Conservation (phyloP, 2,888 invertebrate genomes). For the Oithona nana region DNA sequence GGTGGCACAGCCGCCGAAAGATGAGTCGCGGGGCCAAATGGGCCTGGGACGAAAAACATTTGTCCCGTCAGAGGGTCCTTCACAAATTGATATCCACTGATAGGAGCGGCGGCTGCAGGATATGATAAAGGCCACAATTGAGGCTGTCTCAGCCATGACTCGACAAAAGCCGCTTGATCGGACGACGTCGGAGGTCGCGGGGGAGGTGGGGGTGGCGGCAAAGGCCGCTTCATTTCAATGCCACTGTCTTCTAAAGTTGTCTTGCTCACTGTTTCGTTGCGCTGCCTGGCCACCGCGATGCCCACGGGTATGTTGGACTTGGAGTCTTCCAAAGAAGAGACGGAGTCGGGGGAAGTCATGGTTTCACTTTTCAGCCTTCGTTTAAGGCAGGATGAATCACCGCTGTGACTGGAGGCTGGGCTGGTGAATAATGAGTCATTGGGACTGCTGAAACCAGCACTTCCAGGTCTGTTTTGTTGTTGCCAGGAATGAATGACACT, state of each 20-base stretch:
- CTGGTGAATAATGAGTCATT: not conserved
- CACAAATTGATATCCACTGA: too few relatives aligned
- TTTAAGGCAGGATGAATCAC: not conserved
- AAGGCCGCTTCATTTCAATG: not conserved
- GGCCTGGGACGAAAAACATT: not conserved
- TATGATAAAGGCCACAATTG: not conserved
- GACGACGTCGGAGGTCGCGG: not conserved
- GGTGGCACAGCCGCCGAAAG: not conserved
- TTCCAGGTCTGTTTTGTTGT: too few relatives aligned
- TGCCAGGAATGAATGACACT: too few relatives aligned
- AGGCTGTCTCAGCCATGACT: not conserved
- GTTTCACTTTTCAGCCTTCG: not conserved
- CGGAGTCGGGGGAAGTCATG: not conserved
- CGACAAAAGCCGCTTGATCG: not conserved
- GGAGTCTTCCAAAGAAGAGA: too few relatives aligned
- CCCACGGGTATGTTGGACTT: not conserved
- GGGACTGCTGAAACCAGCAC: too few relatives aligned
- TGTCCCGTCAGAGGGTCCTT: not conserved
- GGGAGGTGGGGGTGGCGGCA: not conserved
- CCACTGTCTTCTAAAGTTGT: too few relatives aligned
- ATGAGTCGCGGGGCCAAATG: too few relatives aligned
- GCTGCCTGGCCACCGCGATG: not conserved
- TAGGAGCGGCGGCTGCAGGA: too few relatives aligned
- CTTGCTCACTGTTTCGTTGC: too few relatives aligned
- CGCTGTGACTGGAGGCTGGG: not conserved